Percentiles rank a stretch among this genome's conserved stretches.
phyloP scores from a whole-genome alignment of 2,113 vertebrate species.

The Psittacula cyanocephala region DNA sequence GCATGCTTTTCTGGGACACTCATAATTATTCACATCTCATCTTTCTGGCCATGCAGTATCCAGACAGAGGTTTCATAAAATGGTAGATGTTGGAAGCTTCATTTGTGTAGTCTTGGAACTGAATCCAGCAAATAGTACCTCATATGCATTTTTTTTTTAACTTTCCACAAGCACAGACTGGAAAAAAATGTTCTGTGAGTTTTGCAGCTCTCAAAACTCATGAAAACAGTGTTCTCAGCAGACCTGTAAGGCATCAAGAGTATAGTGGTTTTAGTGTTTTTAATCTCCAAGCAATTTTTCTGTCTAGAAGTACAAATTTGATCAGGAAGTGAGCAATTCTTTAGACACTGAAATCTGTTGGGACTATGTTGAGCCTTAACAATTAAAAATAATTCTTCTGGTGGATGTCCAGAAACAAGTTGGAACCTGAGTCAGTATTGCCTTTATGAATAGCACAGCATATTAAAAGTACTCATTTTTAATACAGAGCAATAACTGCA shows the following conservation, averaged over 20 bases:
- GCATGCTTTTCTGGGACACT: background rate
- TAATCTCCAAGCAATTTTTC: conserved; percentile 38
- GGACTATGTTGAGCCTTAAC: conserved; percentile 22
- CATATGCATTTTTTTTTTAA: too few species aligned
- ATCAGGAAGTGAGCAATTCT: conserved; percentile 51
- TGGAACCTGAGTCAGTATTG: conserved; percentile 5
- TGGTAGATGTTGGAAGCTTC: background rate
- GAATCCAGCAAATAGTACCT: background rate
- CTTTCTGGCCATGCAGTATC: background rate
- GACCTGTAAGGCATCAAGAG: background rate
- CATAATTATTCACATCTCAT: background rate
- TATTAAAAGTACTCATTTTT: conserved; percentile 39
- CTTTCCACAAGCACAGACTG: accelerated
- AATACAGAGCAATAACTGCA: conserved; percentile 29
- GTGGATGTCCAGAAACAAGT: conserved; percentile 31
- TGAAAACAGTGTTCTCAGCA: conserved; percentile 3
- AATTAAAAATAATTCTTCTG: conserved; percentile 61
- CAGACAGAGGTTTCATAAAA: background rate
- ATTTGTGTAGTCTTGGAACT: background rate
- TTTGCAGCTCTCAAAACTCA: background rate
- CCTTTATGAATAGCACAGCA: conserved; percentile 34
- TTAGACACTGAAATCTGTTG: conserved; percentile 33
- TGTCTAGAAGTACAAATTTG: conserved; percentile 7
- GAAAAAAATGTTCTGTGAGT: background rate
- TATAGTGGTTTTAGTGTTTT: background rate